Evolutionary conservation across 2,888 invertebrate genomes (phyloP), one percentile per base, ranked within the genome.

Genomic region (Meiosimyza decipiens): DNA sequence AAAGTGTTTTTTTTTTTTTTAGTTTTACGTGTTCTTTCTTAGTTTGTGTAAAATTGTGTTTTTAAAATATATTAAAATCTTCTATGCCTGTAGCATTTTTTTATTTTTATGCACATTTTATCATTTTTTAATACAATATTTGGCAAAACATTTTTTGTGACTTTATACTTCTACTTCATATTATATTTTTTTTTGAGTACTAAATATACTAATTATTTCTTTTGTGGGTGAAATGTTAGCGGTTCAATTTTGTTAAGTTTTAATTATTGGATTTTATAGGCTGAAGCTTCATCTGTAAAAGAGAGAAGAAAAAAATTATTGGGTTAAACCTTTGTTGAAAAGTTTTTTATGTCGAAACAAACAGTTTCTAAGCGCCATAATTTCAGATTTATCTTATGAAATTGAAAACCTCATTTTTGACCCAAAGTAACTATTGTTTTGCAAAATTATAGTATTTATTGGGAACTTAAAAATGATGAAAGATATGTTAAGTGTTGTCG

Each of bases 121-220:
- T 76, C 71, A 60, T 75, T 74, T 76, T 80, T 80, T 77, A 81
- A 81, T 82, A 80, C 78, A 77, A 77, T 80, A 79, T 77, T 81
- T 79, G 79, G 79, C 79, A 79, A 79, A 79, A 79, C 69, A 73
- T 79, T 80, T 77, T 79, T 79, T 57, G 72, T 75, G 71, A 63
- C 60, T 72, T 62, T 74, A 47, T 72, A 62, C 51, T 60, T 67
- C 54, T 71, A 57, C 65, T 59, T 47, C 52, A 63, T 62, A 68
- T 66, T 33, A 63, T 72, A 72, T 75, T 18, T 63, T 74, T 18
- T 73, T 73, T 69, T 51, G 49, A 33, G 40, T 40, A 54, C 66
- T 54, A 54, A 54, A 66, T 69, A 28, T 70, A 74, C 40, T 71
- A 69, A 63, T 63, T 71, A 66, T 52, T 22, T 22, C 22, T 22